Base-by-base conservation (phyloP, 2,888 invertebrate species). In the Spisula subtruncata region DNA sequence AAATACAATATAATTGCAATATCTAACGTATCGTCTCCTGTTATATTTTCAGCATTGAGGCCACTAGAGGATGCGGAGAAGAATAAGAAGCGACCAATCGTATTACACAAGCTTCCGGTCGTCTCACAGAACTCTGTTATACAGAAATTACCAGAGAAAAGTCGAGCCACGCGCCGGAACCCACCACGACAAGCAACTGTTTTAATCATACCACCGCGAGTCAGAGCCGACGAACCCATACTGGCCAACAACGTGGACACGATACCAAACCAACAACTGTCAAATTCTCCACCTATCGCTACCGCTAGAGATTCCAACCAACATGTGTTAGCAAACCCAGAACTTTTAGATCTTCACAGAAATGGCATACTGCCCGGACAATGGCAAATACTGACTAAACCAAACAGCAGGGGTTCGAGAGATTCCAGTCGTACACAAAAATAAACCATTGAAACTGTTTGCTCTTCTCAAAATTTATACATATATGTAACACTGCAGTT, bases 21-120 rank as follows among this genome's bases (percentile, higher is more conserved):
- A n/a, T 5, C 41, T 41, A 41, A 2, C 41, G 41, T 41, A 5
- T 2, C 41, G 41, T 41, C 41, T 41, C 4, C 8, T 8, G 41
- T 41, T 41, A 51, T 51, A 51, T 60, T 89, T 90, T 35, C 85
- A 92, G 92, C 88, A 14, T 54, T 92, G 46, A 84, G 83, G 82
- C 88, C 89, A 20, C 56, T 92, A 10, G 92, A 92, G 60, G 89
- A 91, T 16, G 92, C 92, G 10, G 92, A 92, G 71, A 88, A 54
- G 32, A 83, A 91, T 81, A 66, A 81, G 56, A 86, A 54, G 32
- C 25, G 35, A 18, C 89, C 83, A 10, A 60, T 91, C 25, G 51
- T 87, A 41, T 66, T 92, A 4, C 90, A 92, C 56, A 91, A 90
- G 82, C 90, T 92, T 48, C 89, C 90, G 25, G 83, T 91, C 0